Conservation (phyloP, 2,113 vertebrate species). For the Sterrhoptilus dennistouni region DNA sequence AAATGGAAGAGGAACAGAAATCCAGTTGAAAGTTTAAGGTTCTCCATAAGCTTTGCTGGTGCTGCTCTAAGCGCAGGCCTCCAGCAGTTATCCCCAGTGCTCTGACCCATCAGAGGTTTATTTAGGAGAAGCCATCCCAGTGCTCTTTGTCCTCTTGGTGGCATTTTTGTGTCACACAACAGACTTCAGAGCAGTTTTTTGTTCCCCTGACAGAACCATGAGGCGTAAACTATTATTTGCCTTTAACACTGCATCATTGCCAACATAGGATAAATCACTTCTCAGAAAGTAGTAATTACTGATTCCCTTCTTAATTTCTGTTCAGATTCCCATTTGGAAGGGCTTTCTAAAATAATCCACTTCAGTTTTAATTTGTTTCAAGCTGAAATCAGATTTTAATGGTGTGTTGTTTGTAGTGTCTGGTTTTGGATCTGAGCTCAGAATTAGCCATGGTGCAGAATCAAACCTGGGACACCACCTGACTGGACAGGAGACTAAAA, state of each 20-base stretch:
- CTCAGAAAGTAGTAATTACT: not conserved
- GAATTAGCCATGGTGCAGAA: not conserved
- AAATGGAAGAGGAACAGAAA: not conserved
- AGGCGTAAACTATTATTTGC: not conserved
- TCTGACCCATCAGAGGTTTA: not conserved
- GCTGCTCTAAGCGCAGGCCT: not conserved
- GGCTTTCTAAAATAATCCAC: not conserved
- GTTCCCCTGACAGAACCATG: not conserved
- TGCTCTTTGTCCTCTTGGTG: not conserved
- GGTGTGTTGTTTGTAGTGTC: not conserved
- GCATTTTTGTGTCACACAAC: not conserved
- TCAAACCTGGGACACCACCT: not conserved
- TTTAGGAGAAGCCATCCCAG: not conserved
- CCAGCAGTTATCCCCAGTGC: not conserved
- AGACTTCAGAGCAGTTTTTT: not conserved
- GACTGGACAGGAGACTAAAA: not conserved
- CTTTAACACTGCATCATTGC: not conserved
- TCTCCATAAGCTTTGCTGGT: not conserved
- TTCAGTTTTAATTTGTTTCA: not conserved
- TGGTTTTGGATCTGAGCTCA: not conserved
- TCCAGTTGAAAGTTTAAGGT: not conserved
- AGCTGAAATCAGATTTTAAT: not conserved
- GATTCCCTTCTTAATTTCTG: not conserved
- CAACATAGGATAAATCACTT: not conserved
- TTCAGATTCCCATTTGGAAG: not conserved